Conservation (phyloP, 2,797 vertebrate genomes). For the Rhabdomys pumilio region DNA sequence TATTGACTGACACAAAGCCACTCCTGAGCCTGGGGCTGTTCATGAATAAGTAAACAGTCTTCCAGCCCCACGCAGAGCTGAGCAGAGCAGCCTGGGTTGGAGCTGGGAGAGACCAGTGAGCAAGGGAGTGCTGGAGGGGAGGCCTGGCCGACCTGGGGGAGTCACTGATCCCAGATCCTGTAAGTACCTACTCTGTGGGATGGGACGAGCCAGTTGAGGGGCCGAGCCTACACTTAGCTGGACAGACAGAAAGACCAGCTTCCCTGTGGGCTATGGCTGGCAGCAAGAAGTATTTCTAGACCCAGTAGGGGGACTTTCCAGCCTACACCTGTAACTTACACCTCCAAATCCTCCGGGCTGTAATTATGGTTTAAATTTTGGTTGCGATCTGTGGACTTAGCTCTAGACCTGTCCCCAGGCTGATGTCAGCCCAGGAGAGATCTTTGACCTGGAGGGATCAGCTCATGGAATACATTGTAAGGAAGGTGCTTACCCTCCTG, state of each 20-base stretch:
- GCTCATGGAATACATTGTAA: not conserved
- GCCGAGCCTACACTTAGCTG: accelerated
- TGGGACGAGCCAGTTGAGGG: not conserved
- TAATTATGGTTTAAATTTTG: accelerated
- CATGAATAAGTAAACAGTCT: constrained; percentile 94
- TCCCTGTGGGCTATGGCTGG: not conserved
- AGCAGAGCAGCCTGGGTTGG: constrained; percentile 21
- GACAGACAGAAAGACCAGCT: accelerated
- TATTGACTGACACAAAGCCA: constrained; percentile 91
- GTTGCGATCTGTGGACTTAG: not conserved
- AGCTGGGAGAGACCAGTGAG: constrained; percentile 64
- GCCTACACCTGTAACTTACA: accelerated
- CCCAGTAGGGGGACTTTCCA: not conserved
- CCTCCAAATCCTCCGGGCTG: not conserved
- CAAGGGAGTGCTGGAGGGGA: not conserved
- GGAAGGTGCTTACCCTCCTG: accelerated
- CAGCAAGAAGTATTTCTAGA: accelerated
- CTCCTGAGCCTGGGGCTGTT: constrained; percentile 89
- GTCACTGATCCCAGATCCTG: constrained; percentile 35
- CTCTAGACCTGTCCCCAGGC: not conserved
- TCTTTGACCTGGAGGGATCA: accelerated
- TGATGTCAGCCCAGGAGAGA: not conserved
- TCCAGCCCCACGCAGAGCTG: constrained; percentile 84
- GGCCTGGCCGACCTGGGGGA: not conserved
- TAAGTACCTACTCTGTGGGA: constrained; percentile 71